These are phyloP conservation scores for Odontothrips loti DNA, from an alignment of 2,888 invertebrate species.

Conservation along the genomic window DNA sequence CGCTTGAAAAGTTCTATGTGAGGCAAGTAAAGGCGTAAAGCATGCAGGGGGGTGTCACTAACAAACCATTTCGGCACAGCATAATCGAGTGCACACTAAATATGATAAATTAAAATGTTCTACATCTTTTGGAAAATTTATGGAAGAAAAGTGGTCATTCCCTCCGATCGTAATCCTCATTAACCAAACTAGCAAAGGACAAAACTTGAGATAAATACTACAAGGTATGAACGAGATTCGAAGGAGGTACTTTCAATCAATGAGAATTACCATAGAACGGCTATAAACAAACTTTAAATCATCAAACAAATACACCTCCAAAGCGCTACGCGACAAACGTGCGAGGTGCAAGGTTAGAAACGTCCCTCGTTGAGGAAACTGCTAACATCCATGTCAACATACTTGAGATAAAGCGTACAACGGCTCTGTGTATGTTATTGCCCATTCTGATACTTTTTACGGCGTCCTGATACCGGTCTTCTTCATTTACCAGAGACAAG, in stretches of 20 bases:
- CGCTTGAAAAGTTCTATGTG: background rate
- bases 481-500: background rate
- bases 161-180: too few species aligned
- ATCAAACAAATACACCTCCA: background rate
- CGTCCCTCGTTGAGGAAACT: background rate
- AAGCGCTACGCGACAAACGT: background rate
- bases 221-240: background rate
- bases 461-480: background rate
- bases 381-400: background rate
- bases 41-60: too few species aligned
- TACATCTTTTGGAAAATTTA: too few species aligned
- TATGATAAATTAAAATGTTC: too few species aligned
- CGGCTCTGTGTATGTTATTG: background rate
- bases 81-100: too few species aligned
- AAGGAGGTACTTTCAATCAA: background rate
- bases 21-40: too few species aligned
- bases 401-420: background rate
- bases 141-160: too few species aligned
- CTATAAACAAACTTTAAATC: background rate
- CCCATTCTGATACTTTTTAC: background rate
- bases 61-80: too few species aligned
- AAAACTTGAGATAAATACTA: background rate
- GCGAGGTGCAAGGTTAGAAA: background rate
- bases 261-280: background rate
- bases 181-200: too few species aligned